Percentiles rank a stretch among this genome's conserved stretches.
phyloP scores from a whole-genome alignment of 1,140 invertebrate species.

The Drosophila arawakana region DNA sequence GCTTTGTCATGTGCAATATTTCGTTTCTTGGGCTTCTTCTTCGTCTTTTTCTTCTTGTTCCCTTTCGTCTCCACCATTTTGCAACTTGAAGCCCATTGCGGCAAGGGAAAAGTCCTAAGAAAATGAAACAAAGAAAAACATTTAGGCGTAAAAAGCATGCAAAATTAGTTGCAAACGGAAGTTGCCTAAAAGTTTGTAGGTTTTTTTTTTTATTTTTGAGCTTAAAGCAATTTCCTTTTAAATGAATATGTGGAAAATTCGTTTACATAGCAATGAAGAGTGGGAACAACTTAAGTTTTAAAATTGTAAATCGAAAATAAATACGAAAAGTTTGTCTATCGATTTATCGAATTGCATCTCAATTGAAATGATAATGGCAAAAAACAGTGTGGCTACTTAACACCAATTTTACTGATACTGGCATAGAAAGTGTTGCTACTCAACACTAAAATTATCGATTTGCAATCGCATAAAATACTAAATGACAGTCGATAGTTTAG shows the following conservation, averaged over 20 bases:
- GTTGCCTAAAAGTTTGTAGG: constrained; percentile 9
- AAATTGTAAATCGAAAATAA: background rate
- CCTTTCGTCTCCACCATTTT: background rate
- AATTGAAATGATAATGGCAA: no score
- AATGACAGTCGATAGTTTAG: background rate
- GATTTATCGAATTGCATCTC: no score
- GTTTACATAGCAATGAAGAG: background rate
- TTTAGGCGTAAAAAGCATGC: constrained; percentile 35
- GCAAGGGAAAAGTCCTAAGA: background rate
- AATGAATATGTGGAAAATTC: background rate
- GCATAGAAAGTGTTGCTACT: no score
- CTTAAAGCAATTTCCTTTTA: background rate
- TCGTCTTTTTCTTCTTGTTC: no score
- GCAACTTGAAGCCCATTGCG: background rate
- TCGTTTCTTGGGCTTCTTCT: constrained; percentile 36
- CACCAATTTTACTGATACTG: background rate
- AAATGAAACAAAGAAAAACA: constrained; percentile 8
- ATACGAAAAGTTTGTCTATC: no score
- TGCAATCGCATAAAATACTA: background rate
- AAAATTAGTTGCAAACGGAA: constrained; percentile 36
- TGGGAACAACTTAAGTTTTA: background rate
- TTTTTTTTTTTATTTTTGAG: background rate
- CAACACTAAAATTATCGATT: background rate
- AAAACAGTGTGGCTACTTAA: background rate
- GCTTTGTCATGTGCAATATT: constrained; percentile 77